phyloP scores from a whole-genome alignment of 92 coral and sea anemone genomes.

The Palythoa grandis region DNA sequence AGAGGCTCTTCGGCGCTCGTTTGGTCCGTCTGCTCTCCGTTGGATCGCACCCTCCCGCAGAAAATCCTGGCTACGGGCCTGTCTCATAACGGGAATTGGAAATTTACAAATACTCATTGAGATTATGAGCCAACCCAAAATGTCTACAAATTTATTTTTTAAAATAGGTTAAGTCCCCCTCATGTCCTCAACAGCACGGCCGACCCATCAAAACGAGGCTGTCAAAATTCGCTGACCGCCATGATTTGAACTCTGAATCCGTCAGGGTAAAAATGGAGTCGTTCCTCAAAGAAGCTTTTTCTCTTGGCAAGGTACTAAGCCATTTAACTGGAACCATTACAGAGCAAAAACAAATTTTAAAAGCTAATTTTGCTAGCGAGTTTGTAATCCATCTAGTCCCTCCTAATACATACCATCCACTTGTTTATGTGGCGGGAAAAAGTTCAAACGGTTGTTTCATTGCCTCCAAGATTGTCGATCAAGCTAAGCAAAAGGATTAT shows the following conservation, averaged over 20 bases:
- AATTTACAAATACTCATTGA: no score
- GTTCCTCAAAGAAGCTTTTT: background rate
- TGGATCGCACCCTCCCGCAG: no score
- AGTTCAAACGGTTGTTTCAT: slow-evolving; percentile 66
- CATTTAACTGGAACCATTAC: slow-evolving; percentile 3
- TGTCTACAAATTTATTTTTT: no score
- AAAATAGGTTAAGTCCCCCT: no score
- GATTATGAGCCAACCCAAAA: no score
- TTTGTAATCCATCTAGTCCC: slow-evolving; percentile 63
- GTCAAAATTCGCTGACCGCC: background rate
- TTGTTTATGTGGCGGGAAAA: slow-evolving; percentile 75
- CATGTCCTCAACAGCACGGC: no score
- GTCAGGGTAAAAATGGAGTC: background rate
- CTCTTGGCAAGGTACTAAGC: slow-evolving; percentile 15
- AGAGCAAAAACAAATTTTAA: background rate
- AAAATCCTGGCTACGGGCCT: no score
- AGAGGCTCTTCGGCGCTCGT: no score
- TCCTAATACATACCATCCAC: slow-evolving; percentile 75
- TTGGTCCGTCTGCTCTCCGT: no score
- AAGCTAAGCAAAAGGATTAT: slow-evolving; percentile 6
- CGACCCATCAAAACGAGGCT: slow-evolving; percentile 5
- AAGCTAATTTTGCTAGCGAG: slow-evolving; percentile 3
- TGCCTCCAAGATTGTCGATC: slow-evolving; percentile 65
- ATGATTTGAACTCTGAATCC: background rate
- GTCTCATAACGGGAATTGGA: no score